Base-by-base conservation (phyloP, 2,888 invertebrate genomes). In the Ramazzottius varieornatus region DNA sequence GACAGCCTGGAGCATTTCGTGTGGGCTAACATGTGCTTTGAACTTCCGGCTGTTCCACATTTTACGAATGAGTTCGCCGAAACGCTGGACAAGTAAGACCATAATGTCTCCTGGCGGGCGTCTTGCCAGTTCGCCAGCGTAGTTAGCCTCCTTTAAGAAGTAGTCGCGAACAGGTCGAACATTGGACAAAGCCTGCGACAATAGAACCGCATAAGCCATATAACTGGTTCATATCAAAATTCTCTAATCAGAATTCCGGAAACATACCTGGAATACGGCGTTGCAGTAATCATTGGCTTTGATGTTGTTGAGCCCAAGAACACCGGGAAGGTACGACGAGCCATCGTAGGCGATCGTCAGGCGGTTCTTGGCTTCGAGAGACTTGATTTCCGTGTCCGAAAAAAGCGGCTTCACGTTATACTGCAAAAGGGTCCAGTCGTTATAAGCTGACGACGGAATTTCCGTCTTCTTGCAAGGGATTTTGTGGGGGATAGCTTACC, bases 251-350 rank as follows among this genome's bases (percentile, higher is more conserved):
- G n/a, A n/a, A n/a, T n/a, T n/a, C n/a, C n/a, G 33, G 13, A n/a
- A 33, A 67, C 73, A 76, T 77, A 88, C 89, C 82, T 91, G 91
- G 66, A 99, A 80, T 66, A 99, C 88, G 64, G 96, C 98, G 79
- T 99, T 99, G 75, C 96, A 96, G 75, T 99, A 99, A 77, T 99
- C 98, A 78, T 99, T 99, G 1, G 93, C 94, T 78, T 99, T 99
- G 71, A 99, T 99, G 75, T 99, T 99, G 74, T 99, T 99, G 64
- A 99, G 80, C 0, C 93, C 93, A 32, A 98, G 93, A 72, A 99
- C 70, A 66, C 93, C 98, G 1, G 96, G 96, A 73, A 89, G 83
- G 76, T 99, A 99, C 74, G 92, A 83, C 0, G 90, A 88, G 13
- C 93, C 93, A 77, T 98, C 94, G 69, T 91, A 92, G 0, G 98